These are phyloP conservation scores for Lycocorax pyrrhopterus DNA, from an alignment of 2,113 vertebrate species.

Conservation along the genomic window DNA sequence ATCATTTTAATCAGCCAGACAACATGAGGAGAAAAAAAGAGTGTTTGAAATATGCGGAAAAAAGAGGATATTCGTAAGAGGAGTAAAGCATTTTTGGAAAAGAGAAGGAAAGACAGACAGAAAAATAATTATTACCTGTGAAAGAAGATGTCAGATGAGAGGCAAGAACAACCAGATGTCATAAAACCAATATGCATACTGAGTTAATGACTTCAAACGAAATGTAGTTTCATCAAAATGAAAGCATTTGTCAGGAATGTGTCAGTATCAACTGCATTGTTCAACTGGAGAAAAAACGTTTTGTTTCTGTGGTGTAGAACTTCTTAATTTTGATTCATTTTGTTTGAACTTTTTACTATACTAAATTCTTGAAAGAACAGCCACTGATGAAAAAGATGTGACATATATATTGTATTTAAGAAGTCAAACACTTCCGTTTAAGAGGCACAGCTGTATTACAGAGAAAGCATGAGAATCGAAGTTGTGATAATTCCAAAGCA, in stretches of 20 bases:
- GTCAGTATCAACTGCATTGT: neutral
- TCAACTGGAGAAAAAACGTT: neutral
- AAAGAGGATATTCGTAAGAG: neutral
- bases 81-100: neutral
- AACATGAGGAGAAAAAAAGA: neutral
- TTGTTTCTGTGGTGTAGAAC: neutral
- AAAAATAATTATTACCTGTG: neutral
- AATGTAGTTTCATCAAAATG: conserved; percentile 6
- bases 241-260: neutral
- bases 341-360: neutral
- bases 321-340: neutral
- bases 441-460: neutral
- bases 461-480: neutral
- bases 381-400: neutral
- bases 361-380: neutral
- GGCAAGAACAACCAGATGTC: neutral
- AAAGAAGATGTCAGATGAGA: neutral
- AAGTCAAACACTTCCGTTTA: neutral
- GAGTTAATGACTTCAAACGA: neutral
- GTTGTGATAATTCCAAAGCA: neutral
- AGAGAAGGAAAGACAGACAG: neutral
- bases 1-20: neutral
- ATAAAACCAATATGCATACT: neutral
- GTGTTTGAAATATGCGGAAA: neutral
- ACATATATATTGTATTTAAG: neutral